Evolutionary conservation across 2,797 vertebrate genomes (phyloP), one percentile per base, ranked within the genome.

Genomic region (Propithecus perrieri): DNA sequence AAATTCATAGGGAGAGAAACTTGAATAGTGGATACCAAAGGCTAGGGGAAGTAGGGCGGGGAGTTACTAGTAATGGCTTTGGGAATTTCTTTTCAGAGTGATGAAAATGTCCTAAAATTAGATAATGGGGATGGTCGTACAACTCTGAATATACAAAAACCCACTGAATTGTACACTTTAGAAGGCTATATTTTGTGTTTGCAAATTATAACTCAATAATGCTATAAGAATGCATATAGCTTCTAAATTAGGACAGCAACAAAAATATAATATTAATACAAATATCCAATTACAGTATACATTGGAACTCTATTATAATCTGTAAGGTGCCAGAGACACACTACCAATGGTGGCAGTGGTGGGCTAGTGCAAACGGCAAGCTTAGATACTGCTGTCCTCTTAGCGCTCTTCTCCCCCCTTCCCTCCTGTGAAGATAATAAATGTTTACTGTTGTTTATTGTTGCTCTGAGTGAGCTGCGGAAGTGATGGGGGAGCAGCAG

Each of bases 171-270:
- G 30, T 46, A 55, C 2, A 2, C 79, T 75, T 65, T 38, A 59
- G 41, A 7, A 48, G 41, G 53, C 2, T 72, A 75, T 33, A 65
- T 53, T 91, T 75, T 94, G 38, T 95, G 50, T 30, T 53, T 55
- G 20, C 85, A 53, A 88, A 89, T 48, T 67, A 50, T 35, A 48
- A 61, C 57, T 79, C 33, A 48, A 9, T 50, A 88, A 89, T 76
- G 35, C 59, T 50, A 11, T 67, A 69, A 63, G 18, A 79, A 43
- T 38, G 24, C 28, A 7, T 13, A 2, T 9, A 78, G 30, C 75
- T 89, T 88, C 71, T 87, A 74, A 96, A 75, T 88, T 65, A 94
- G 89, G 53, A 89, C 8, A 72, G 81, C 41, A 43, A 38, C n/a
- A 96, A 55, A 93, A 80, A 59, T 57, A 26, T 57, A 24, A 57